Evolutionary conservation across 2,113 vertebrate genomes (phyloP), one percentile per base, ranked within the genome.

Genomic region (Eolophus roseicapilla): DNA sequence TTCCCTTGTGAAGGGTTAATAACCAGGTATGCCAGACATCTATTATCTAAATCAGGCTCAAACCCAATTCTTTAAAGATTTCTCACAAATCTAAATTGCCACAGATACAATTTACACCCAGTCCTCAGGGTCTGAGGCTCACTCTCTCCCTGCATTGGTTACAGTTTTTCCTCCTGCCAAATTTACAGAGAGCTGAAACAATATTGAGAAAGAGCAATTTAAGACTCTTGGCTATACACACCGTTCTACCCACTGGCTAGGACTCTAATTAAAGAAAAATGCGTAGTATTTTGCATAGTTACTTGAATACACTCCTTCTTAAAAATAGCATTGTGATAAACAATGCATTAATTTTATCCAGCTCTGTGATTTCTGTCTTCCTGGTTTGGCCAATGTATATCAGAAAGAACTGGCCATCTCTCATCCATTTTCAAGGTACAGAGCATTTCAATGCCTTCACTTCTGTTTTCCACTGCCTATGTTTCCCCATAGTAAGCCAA

Each of bases 401-500:
- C 17, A 71, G 50, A 75, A 92, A 47, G n/a, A 60, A n/a, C 17
- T 68, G 60, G 3, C 14, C 16, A 17, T 39, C 3, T 74, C 31
- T 53, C 23, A 59, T 18, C 43, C 20, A 10, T 4, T 3, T 37
- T 79, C 25, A 82, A 64, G 33, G 11, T 78, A 43, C 6, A 39
- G 43, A 84, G 7, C 12, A 19, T 46, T 81, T 88, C 31, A 75
- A 2, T 67, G 20, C 10, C n/a, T 90, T 33, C 12, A 18, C 47
- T 55, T 60, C 7, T 83, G 44, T 46, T 19, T 75, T 93, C 28
- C 3, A 39, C 35, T 86, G 73, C 52, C 35, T 90, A 0, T 94
- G 44, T 82, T 91, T 63, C 79, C 79, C 47, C 23, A 21, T 17
- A 98, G 97, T 96, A 75, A 98, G 83, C 71, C 93, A 97, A 14